These are phyloP conservation scores for Caradrina kadenii DNA, from an alignment of 2,888 invertebrate species.

Conservation along the genomic window DNA sequence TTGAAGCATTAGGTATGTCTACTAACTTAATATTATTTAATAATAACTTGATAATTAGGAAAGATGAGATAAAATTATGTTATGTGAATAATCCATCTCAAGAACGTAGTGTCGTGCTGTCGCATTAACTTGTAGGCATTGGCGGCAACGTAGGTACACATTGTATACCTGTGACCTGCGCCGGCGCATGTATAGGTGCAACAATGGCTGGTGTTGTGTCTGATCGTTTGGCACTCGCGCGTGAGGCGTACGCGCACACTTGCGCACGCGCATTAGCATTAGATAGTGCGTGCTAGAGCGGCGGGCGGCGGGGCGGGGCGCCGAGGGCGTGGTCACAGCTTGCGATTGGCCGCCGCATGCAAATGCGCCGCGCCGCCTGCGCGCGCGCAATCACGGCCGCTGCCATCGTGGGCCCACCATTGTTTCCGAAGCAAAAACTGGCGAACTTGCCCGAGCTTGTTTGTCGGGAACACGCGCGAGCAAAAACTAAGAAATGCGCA, in stretches of 20 bases:
- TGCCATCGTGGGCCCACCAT: conserved; percentile 75
- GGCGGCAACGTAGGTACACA: not conserved
- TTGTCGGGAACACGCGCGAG: conserved; percentile 78
- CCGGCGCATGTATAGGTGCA: conserved; percentile 4
- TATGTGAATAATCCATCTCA: not conserved
- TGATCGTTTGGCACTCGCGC: not conserved
- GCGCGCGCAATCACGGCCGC: conserved; percentile 77
- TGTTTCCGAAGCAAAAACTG: conserved; percentile 79
- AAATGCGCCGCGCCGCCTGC: conserved; percentile 82
- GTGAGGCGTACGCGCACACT: conserved; percentile 29
- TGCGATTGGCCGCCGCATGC: conserved; percentile 83
- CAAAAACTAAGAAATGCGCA: conserved; percentile 86
- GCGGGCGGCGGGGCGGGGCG: conserved; percentile 53
- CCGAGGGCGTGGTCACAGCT: conserved; percentile 72
- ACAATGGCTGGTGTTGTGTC: conserved; percentile 12
- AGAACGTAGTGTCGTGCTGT: not conserved
- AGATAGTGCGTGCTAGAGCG: conserved; percentile 56
- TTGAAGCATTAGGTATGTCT: not conserved
- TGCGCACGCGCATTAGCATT: conserved; percentile 60
- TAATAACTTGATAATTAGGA: not conserved
- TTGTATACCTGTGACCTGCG: conserved; percentile 1
- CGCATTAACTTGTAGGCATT: not conserved
- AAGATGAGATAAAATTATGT: not conserved
- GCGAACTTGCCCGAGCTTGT: conserved; percentile 73
- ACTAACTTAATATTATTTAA: not conserved